phyloP scores from a whole-genome alignment of 2,797 vertebrate genomes.

The Alcedo quadribrachys region DNA sequence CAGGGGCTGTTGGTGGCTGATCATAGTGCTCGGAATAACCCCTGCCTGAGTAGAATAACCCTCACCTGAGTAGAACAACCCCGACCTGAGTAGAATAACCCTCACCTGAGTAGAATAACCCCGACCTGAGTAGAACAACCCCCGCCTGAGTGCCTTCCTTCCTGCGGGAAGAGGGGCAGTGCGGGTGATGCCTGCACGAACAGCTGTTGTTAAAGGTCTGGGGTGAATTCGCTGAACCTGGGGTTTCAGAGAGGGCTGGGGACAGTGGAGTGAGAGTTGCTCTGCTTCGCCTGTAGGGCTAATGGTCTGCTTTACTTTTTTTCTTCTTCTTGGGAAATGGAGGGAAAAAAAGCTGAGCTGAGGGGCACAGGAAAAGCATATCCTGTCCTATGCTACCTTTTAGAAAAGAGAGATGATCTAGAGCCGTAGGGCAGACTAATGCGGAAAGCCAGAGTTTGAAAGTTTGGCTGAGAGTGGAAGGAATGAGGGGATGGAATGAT shows the following conservation, averaged over 20 bases:
- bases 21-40: neutral
- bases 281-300: neutral
- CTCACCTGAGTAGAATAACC: neutral
- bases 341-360: neutral
- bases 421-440: fast-evolving
- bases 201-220: neutral
- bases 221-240: neutral
- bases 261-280: too few relatives aligned
- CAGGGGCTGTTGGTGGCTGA: fast-evolving
- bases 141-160: neutral
- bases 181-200: fast-evolving
- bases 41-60: too few relatives aligned
- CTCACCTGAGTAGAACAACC: too few relatives aligned
- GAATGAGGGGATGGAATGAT: neutral
- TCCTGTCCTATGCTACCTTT: neutral
- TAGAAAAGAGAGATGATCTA: neutral
- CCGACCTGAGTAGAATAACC: too few relatives aligned
- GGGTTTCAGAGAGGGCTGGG: fast-evolving
- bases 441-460: neutral
- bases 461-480: neutral
- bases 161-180: neutral
- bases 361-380: neutral
- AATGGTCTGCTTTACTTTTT: neutral
- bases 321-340: neutral
- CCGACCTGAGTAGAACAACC: neutral